These are phyloP conservation scores for Halichoeres trimaculatus DNA, from an alignment of 2,113 vertebrate genomes.

Conservation along the genomic window DNA sequence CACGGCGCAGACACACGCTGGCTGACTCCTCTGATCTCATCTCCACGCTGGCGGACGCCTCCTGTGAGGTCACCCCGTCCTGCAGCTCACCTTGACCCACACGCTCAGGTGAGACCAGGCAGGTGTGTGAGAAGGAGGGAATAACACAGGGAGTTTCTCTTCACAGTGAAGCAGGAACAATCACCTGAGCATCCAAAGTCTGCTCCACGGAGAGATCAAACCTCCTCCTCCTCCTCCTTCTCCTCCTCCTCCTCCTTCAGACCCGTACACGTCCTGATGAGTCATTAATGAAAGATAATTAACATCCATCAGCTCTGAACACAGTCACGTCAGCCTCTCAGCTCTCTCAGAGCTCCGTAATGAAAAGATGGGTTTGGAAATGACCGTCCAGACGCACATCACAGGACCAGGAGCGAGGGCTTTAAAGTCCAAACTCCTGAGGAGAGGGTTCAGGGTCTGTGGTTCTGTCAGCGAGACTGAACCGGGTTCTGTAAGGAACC, in stretches of 20 bases:
- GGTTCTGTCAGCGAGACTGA: too few species aligned
- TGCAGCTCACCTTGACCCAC: slow-evolving; percentile 1
- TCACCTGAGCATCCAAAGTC: too few species aligned
- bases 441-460: too few species aligned
- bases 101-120: not conserved
- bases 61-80: too few species aligned
- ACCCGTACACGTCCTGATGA: not conserved
- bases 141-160: not conserved
- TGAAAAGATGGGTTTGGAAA: slow-evolving; percentile 14
- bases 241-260: too few species aligned
- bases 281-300: not conserved
- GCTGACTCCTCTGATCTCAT: not conserved
- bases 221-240: too few species aligned
- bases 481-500: too few species aligned
- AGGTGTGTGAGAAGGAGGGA: not conserved
- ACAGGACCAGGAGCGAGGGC: not conserved
- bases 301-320: not conserved
- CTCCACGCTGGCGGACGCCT: slow-evolving; percentile 13
- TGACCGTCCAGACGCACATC: not conserved
- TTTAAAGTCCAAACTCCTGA: not conserved
- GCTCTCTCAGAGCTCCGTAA: slow-evolving; percentile 6
- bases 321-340: not conserved
- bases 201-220: too few species aligned
- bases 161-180: too few species aligned
- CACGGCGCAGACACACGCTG: slow-evolving; percentile 1